A percentile compares a stretch with the other conserved stretches of the same genome.
Evolutionary conservation across 2,113 vertebrate genomes (phyloP).

Genomic region (Anseranas semipalmata): DNA sequence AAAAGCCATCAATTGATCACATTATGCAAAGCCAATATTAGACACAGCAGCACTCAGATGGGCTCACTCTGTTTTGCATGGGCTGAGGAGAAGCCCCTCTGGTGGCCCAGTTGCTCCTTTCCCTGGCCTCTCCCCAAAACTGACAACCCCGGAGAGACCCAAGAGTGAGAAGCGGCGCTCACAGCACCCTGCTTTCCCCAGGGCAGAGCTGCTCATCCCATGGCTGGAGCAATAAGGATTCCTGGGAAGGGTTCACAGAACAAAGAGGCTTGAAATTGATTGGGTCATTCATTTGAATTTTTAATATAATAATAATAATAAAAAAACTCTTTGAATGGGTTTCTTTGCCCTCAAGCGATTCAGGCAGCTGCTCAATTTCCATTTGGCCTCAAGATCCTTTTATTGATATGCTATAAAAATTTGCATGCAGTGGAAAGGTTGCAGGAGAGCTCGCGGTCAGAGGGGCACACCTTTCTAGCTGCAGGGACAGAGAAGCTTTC

Average conservation of each 20-base stretch:
- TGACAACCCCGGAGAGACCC: neutral
- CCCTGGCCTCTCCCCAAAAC: neutral
- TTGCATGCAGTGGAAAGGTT: neutral
- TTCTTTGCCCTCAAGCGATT: conserved; percentile 36
- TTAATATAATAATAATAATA: conserved; percentile 44
- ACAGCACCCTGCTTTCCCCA: neutral
- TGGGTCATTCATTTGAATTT: conserved; percentile 33
- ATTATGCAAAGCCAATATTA: conserved; percentile 25
- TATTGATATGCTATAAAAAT: conserved; percentile 36
- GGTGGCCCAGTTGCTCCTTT: neutral
- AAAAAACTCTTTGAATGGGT: neutral
- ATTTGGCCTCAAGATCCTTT: conserved; percentile 54
- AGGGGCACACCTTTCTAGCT: neutral
- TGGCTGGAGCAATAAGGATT: neutral
- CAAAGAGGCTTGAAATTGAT: conserved; percentile 14
- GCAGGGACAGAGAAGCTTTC: neutral
- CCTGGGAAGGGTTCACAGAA: neutral
- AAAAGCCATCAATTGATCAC: conserved; percentile 43
- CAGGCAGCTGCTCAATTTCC: conserved; percentile 37
- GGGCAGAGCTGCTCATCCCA: neutral
- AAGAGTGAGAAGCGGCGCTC: rapidly evolving
- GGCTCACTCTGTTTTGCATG: neutral
- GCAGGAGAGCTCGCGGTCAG: neutral
- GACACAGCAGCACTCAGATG: neutral
- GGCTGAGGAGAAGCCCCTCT: neutral